Conservation (phyloP, 2,888 invertebrate genomes). For the Hydroisotoma schaefferi region DNA sequence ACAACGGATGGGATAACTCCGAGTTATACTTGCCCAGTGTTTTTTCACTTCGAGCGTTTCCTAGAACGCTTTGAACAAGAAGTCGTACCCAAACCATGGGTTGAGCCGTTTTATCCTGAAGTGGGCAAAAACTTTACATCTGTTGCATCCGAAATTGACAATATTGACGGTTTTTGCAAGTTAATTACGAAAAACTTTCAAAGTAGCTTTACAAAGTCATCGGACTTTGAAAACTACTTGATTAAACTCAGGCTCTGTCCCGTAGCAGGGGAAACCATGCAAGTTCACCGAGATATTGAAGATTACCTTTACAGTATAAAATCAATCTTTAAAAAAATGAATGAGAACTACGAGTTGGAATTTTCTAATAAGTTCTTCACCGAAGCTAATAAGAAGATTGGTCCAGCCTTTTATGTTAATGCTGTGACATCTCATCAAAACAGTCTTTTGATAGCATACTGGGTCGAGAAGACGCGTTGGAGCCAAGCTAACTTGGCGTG, state of each 20-base stretch:
- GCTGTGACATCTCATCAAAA: constrained; percentile 43
- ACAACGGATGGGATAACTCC: constrained; percentile 37
- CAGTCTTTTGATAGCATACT: constrained; percentile 39
- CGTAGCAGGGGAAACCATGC: constrained; percentile 9
- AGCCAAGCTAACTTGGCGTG: constrained; percentile 37
- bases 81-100: constrained; percentile 30
- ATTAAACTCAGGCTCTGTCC: constrained; percentile 29
- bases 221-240: constrained; percentile 33
- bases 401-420: constrained; percentile 45
- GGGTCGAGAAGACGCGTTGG: constrained; percentile 42
- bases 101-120: too few relatives aligned
- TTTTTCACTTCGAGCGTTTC: constrained; percentile 41
- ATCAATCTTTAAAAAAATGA: constrained; percentile 40
- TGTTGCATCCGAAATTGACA: constrained; percentile 9
- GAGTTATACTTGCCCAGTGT: constrained; percentile 43
- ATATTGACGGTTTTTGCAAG: constrained; percentile 27
- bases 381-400: constrained; percentile 24
- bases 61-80: constrained; percentile 40
- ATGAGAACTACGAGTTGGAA: constrained; percentile 39
- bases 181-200: constrained; percentile 38
- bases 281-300: constrained; percentile 11
- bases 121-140: background rate
- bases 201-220: constrained; percentile 30
- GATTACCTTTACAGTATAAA: constrained; percentile 42
- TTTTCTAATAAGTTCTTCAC: constrained; percentile 37